Conservation (phyloP, 2,113 vertebrate genomes). For the Malurus cyaneus region DNA sequence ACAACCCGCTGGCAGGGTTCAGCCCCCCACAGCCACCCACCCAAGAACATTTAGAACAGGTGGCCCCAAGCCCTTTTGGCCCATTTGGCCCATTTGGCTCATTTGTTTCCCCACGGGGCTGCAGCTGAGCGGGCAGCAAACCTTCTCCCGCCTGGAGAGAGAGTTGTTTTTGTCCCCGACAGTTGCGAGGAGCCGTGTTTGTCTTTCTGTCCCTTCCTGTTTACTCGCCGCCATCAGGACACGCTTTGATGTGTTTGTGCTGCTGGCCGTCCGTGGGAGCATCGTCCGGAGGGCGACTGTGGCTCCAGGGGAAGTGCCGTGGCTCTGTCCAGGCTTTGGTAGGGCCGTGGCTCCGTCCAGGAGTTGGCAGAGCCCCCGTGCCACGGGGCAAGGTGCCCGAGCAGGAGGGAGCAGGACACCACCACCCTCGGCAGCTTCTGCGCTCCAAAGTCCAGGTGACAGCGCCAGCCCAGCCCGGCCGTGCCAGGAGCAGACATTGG, state of each 20-base stretch:
- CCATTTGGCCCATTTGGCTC: neutral
- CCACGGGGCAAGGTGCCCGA: fast-evolving
- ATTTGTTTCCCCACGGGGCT: neutral
- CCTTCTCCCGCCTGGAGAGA: neutral
- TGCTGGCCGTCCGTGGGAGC: neutral
- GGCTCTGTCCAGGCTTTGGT: neutral
- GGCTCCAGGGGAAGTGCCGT: neutral
- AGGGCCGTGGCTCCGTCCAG: neutral
- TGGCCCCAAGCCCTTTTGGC: neutral
- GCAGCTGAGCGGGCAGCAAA: conserved; percentile 12
- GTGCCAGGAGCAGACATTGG: neutral
- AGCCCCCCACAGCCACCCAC: neutral
- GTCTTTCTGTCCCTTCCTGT: conserved; percentile 65
- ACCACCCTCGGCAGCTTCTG: neutral
- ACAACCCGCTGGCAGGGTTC: fast-evolving
- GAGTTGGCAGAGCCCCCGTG: too few relatives aligned
- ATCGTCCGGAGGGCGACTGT: neutral
- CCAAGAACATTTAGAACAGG: neutral
- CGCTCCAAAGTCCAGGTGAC: neutral
- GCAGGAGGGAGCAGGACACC: neutral
- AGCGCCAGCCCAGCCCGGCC: neutral
- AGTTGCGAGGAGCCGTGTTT: conserved; percentile 38
- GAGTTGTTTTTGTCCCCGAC: conserved; percentile 13
- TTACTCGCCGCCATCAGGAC: conserved; percentile 50
- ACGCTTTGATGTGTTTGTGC: conserved; percentile 56